Conservation (phyloP, 2,113 vertebrate species). For the Apteryx mantelli region DNA sequence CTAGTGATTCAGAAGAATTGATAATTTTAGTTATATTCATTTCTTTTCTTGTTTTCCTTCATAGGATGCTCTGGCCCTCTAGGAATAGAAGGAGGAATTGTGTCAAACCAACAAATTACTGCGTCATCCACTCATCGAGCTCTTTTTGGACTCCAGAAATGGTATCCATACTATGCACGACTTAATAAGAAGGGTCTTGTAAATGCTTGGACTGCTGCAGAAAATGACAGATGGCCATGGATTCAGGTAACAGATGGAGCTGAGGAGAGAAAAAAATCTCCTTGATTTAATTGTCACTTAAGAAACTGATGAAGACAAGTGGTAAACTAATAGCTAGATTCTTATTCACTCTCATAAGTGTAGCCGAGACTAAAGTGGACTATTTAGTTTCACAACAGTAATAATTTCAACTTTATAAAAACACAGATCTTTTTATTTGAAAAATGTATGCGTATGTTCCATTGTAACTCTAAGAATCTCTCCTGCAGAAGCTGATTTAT, state of each 20-base stretch:
- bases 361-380: background rate
- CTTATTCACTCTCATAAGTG: slow-evolving; percentile 7
- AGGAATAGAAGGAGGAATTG: slow-evolving; percentile 97
- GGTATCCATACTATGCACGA: slow-evolving; percentile 97
- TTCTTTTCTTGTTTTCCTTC: background rate
- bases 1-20: background rate
- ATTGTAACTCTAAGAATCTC: background rate
- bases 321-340: background rate
- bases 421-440: background rate
- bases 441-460: accelerated
- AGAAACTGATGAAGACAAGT: slow-evolving; percentile 38
- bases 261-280: background rate
- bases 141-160: slow-evolving; percentile 97
- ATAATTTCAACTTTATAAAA: background rate
- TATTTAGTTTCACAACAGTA: background rate
- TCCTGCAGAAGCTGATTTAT: background rate
- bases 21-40: background rate
- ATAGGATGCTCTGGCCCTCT: slow-evolving; percentile 94
- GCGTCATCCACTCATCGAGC: slow-evolving; percentile 97
- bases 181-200: slow-evolving; percentile 99
- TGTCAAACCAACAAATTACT: slow-evolving; percentile 98
- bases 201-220: slow-evolving; percentile 98
- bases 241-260: slow-evolving; percentile 91
- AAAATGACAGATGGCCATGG: slow-evolving; percentile 99
- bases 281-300: slow-evolving; percentile 44